phyloP scores from a whole-genome alignment of 1,140 invertebrate species.

The Heliothis virescens region DNA sequence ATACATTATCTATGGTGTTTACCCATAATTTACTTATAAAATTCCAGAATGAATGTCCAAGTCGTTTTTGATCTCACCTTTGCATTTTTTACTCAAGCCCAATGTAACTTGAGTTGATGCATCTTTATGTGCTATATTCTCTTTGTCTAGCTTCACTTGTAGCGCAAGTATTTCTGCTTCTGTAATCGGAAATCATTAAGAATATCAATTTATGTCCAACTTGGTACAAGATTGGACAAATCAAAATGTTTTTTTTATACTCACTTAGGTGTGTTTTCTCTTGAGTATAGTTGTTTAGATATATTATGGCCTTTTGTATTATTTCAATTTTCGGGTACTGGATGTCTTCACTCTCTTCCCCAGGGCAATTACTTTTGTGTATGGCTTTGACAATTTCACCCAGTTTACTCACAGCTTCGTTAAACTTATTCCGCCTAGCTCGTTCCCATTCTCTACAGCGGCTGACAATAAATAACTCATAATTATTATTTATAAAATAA shows the following conservation, averaged over 20 bases:
- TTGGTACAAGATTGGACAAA: too few relatives aligned
- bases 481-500: too few relatives aligned
- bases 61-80: slow-evolving; percentile 61
- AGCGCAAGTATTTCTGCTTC: slow-evolving; percentile 80
- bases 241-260: slow-evolving; percentile 41
- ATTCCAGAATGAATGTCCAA: too few relatives aligned
- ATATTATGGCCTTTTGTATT: slow-evolving; percentile 78
- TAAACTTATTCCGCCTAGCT: slow-evolving; percentile 78
- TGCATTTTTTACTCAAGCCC: slow-evolving; percentile 65
- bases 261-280: slow-evolving; percentile 79
- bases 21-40: too few relatives aligned
- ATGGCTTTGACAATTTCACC: slow-evolving; percentile 75
- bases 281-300: slow-evolving; percentile 69
- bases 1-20: too few relatives aligned
- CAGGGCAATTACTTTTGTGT: slow-evolving; percentile 65
- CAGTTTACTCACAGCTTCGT: slow-evolving; percentile 78
- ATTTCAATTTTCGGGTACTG: slow-evolving; percentile 82
- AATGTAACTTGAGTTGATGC: slow-evolving; percentile 73
- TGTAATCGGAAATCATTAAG: slow-evolving; percentile 56
- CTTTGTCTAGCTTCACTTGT: slow-evolving; percentile 75
- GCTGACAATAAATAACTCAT: slow-evolving; percentile 61
- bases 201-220: too few relatives aligned
- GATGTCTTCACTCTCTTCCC: slow-evolving; percentile 65
- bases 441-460: slow-evolving; percentile 80
- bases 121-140: slow-evolving; percentile 69